phyloP scores from a whole-genome alignment of 1,140 invertebrate genomes.

The Sminthurides bifidus region DNA sequence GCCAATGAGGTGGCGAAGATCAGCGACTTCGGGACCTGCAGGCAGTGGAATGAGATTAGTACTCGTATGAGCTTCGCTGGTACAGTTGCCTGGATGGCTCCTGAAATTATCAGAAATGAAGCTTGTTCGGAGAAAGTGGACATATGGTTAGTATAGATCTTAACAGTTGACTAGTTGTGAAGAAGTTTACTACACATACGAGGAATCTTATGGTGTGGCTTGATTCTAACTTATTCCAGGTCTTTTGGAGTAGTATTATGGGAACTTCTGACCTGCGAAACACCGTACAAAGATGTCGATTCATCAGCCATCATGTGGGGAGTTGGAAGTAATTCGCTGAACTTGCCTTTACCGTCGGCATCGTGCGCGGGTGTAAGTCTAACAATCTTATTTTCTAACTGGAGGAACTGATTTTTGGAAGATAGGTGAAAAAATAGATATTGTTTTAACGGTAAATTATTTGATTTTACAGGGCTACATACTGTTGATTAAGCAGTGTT shows the following conservation, averaged over 20 bases:
- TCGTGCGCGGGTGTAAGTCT: conserved; percentile 60
- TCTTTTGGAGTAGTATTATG: conserved; percentile 94
- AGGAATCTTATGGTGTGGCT: background rate
- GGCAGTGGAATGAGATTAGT: conserved; percentile 88
- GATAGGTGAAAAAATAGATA: conserved; percentile 32
- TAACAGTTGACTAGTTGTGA: background rate
- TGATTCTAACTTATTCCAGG: conserved; percentile 38
- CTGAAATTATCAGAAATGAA: conserved; percentile 93
- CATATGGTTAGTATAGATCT: conserved; percentile 55
- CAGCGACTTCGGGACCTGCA: conserved; percentile 92
- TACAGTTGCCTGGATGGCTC: conserved; percentile 98
- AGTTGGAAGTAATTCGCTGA: conserved; percentile 82
- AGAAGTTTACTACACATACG: background rate
- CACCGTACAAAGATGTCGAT: conserved; percentile 92
- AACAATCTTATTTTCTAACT: conserved; percentile 36
- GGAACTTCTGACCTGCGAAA: conserved; percentile 90
- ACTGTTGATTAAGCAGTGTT: conserved; percentile 82
- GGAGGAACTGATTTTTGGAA: too few relatives aligned
- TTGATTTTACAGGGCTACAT: conserved; percentile 46
- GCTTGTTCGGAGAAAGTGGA: conserved; percentile 94
- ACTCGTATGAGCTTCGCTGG: conserved; percentile 95
- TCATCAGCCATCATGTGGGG: conserved; percentile 96
- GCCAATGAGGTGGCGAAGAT: conserved; percentile 86
- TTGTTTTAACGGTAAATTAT: background rate
- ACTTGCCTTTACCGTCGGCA: conserved; percentile 68